Conservation (phyloP, 2,888 invertebrate species). For the Eudemis profundana region DNA sequence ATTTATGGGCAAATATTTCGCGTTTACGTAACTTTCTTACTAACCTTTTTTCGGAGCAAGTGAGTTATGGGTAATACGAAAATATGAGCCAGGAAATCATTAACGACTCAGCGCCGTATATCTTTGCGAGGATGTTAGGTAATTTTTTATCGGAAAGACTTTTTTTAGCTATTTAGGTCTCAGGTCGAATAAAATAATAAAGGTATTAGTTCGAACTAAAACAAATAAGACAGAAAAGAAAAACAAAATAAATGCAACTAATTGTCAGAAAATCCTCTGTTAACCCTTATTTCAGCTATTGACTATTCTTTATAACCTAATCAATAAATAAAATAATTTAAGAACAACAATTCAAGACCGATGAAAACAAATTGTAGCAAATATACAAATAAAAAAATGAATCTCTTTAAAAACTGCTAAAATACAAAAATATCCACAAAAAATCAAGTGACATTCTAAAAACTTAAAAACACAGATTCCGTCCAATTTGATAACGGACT, state of each 20-base stretch:
- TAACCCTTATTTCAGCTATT: too few species aligned
- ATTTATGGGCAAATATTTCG: constrained; percentile 45
- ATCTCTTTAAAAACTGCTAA: background rate
- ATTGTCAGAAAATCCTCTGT: too few species aligned
- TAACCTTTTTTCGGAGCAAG: constrained; percentile 36
- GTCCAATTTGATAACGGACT: background rate
- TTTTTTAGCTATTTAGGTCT: background rate
- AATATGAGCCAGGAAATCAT: constrained; percentile 42
- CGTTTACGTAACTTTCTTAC: constrained; percentile 43
- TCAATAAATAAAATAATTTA: too few species aligned
- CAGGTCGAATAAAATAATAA: too few species aligned
- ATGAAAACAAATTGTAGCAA: too few species aligned
- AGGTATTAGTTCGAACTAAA: too few species aligned
- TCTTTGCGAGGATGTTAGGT: background rate
- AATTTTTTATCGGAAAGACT: background rate
- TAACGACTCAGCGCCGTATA: constrained; percentile 14
- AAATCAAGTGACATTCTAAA: background rate
- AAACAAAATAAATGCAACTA: too few species aligned
- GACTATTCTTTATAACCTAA: too few species aligned
- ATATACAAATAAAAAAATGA: background rate
- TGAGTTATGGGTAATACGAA: constrained; percentile 41
- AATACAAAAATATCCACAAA: too few species aligned
- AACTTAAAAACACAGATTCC: background rate
- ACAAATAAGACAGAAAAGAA: too few species aligned
- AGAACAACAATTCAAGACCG: too few species aligned